phyloP scores from a whole-genome alignment of 1,140 invertebrate species.

The Ostrea denselamellosa region DNA sequence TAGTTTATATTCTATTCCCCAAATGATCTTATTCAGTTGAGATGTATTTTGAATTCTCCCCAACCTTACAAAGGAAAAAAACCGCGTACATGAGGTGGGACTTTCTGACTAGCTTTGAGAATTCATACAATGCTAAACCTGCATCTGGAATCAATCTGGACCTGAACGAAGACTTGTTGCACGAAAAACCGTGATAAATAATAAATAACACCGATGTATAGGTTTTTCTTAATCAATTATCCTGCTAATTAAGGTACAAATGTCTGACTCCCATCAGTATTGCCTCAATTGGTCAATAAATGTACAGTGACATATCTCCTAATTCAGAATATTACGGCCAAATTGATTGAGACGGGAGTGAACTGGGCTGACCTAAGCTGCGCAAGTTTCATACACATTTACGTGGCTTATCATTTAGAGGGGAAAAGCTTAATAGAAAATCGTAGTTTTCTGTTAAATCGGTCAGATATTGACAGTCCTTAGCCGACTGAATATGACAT shows the following conservation, averaged over 20 bases:
- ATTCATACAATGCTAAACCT: neutral
- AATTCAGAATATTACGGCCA: neutral
- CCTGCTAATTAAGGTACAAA: neutral
- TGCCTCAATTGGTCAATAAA: slow-evolving; percentile 19
- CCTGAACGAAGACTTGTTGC: neutral
- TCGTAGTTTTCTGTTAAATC: neutral
- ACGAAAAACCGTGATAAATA: neutral
- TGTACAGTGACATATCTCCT: neutral
- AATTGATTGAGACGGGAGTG: neutral
- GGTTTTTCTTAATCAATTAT: slow-evolving; percentile 8
- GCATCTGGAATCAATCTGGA: neutral
- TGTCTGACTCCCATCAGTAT: neutral
- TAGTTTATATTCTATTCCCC: too few relatives aligned
- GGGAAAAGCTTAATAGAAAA: neutral
- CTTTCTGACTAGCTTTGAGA: too few relatives aligned
- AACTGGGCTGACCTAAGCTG: neutral
- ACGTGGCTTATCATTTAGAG: neutral
- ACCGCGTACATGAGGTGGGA: too few relatives aligned
- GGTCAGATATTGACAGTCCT: neutral
- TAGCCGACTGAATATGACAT: neutral
- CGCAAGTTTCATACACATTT: neutral
- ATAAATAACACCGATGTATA: slow-evolving; percentile 15
- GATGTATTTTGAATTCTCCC: too few relatives aligned
- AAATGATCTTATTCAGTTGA: too few relatives aligned
- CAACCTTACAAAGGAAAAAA: too few relatives aligned